Percentiles rank a stretch among this genome's conserved stretches.
Evolutionary conservation across 2,113 vertebrate genomes (phyloP).

Genomic region (Cairina moschata): DNA sequence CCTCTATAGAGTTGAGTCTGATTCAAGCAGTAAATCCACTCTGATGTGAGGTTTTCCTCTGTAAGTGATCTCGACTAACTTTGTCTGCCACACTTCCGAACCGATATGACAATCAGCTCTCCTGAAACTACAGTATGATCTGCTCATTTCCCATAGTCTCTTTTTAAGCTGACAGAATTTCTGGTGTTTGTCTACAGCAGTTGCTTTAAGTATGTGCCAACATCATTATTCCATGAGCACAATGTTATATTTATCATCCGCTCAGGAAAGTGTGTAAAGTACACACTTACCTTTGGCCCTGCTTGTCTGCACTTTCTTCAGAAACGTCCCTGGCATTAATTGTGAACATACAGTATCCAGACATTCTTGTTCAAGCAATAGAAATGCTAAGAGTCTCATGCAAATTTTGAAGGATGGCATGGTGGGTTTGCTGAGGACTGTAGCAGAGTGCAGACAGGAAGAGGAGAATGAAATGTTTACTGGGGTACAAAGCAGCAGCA

Average conservation of each 20-base stretch:
- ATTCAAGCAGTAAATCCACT: not conserved
- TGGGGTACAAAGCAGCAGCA: not conserved
- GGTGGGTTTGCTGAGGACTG: not conserved
- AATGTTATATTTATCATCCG: not conserved
- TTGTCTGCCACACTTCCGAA: not conserved
- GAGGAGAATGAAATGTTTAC: not conserved
- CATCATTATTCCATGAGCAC: not conserved
- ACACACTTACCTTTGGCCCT: not conserved
- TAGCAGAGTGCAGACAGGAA: not conserved
- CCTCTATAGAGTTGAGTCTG: not conserved
- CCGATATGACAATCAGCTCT: not conserved
- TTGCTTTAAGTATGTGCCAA: not conserved
- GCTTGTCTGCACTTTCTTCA: not conserved
- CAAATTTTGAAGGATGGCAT: not conserved
- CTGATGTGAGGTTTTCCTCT: not conserved
- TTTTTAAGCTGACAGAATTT: not conserved
- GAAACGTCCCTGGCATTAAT: not conserved
- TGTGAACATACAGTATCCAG: not conserved
- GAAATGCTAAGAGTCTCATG: not conserved
- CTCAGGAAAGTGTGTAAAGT: not conserved
- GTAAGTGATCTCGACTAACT: not conserved
- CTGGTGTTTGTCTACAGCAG: not conserved
- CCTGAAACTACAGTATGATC: not conserved
- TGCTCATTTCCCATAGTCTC: not conserved
- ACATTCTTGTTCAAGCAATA: not conserved